A percentile compares a stretch with the other conserved stretches of the same genome.
phyloP scores from a whole-genome alignment of 1,140 invertebrate genomes.

The Listronotus bonariensis region DNA sequence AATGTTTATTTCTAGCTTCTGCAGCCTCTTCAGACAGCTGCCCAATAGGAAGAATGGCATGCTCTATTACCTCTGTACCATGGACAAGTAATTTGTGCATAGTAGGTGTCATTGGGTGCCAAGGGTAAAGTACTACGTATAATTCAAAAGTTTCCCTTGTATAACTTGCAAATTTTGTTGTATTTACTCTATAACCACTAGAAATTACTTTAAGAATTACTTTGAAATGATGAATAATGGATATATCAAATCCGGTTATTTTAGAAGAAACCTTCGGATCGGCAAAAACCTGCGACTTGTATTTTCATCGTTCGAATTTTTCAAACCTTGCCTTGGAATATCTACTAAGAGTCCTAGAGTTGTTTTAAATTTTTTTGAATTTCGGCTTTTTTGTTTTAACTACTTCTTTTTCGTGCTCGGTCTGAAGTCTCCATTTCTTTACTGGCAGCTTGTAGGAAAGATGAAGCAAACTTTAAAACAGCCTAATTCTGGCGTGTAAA shows the following conservation, averaged over 20 bases:
- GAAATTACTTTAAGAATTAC: conserved; percentile 42
- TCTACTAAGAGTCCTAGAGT: conserved; percentile 50
- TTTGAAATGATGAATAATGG: conserved; percentile 35
- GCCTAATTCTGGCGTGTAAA: too few species aligned
- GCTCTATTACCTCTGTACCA: conserved; percentile 40
- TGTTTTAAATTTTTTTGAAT: conserved; percentile 45
- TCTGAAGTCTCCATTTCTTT: too few species aligned
- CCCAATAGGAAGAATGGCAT: conserved; percentile 46
- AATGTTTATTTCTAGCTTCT: conserved; percentile 47
- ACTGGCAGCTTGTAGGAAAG: too few species aligned
- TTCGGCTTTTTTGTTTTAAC: too few species aligned
- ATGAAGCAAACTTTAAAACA: too few species aligned
- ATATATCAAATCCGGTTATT: conserved; percentile 46
- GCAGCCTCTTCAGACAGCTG: conserved; percentile 42
- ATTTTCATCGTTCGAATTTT: conserved; percentile 54
- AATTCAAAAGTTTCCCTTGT: conserved; percentile 28
- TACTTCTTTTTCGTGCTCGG: too few species aligned
- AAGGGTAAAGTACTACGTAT: conserved; percentile 47
- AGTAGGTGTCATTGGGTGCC: conserved; percentile 52
- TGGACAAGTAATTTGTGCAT: conserved; percentile 54
- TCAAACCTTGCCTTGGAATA: conserved; percentile 50
- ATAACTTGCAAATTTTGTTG: conserved; percentile 41
- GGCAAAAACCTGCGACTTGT: conserved; percentile 50
- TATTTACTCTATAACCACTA: conserved; percentile 44
- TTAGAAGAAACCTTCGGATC: conserved; percentile 40